phyloP scores from a whole-genome alignment of 2,113 vertebrate species.

The Cariama cristata region DNA sequence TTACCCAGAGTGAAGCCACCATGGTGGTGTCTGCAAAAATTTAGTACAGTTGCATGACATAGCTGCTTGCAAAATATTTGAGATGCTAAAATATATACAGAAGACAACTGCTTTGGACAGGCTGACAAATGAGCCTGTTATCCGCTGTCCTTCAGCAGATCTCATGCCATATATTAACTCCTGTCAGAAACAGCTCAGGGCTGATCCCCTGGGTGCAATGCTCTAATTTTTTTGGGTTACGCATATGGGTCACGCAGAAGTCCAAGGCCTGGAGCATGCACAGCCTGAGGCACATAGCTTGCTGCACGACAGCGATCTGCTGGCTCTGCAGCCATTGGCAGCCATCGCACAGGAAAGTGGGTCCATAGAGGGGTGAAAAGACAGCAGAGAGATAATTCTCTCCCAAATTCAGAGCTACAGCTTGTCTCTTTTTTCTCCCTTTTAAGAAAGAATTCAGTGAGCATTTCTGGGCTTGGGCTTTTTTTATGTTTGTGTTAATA shows the following conservation, averaged over 20 bases:
- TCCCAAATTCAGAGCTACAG: not conserved
- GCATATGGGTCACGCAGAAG: not conserved
- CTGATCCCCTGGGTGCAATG: not conserved
- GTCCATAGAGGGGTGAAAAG: not conserved
- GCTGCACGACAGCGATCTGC: fast-evolving
- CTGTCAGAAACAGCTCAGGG: not conserved
- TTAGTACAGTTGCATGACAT: not conserved
- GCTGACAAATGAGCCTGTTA: conserved; percentile 7
- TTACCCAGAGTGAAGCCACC: not conserved
- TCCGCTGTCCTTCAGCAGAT: not conserved
- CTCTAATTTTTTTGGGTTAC: not conserved
- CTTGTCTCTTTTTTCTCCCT: not conserved
- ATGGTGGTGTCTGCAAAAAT: not conserved
- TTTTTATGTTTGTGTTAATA: not conserved
- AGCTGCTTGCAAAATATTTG: conserved; percentile 12
- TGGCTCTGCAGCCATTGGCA: not conserved
- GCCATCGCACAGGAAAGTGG: not conserved
- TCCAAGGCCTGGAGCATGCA: not conserved
- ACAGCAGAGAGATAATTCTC: not conserved
- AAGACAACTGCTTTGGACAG: not conserved
- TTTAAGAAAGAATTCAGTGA: not conserved
- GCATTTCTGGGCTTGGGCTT: not conserved
- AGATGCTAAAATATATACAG: not conserved
- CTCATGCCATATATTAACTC: not conserved
- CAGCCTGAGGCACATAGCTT: fast-evolving